Conservation (phyloP, 2,888 invertebrate species). For the Ormyrus labotus region DNA sequence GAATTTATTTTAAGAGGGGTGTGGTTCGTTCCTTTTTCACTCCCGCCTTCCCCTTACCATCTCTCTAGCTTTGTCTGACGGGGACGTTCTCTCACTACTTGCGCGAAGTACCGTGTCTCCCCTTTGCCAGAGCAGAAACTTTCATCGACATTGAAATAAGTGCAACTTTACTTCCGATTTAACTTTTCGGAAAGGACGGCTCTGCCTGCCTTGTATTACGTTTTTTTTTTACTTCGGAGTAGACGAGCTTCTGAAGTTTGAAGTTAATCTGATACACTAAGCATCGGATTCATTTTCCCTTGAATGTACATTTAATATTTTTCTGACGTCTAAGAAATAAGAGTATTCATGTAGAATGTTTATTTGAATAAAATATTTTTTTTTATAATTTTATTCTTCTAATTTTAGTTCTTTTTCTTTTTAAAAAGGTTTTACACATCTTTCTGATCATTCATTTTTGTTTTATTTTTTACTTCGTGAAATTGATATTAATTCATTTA, state of each 20-base stretch:
- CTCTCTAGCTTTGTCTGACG: neutral
- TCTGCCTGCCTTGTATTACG: neutral
- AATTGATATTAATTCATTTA: no score
- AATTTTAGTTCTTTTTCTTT: no score
- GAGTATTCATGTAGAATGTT: no score
- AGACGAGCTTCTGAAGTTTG: neutral
- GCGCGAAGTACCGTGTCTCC: neutral
- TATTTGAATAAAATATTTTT: neutral
- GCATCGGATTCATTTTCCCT: neutral
- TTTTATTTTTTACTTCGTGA: no score
- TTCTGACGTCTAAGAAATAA: neutral
- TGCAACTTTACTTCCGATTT: slow-evolving; percentile 45
- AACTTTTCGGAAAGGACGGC: slow-evolving; percentile 31
- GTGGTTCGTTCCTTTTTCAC: neutral
- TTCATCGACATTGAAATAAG: slow-evolving; percentile 47
- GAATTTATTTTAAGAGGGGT: slow-evolving; percentile 39
- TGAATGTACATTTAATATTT: neutral
- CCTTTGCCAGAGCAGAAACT: neutral
- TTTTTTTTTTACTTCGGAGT: neutral
- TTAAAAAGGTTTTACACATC: no score
- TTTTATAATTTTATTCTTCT: neutral
- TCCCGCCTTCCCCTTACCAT: neutral
- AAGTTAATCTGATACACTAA: neutral
- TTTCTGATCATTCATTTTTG: no score
- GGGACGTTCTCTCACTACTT: no score